These are phyloP conservation scores for Tapera naevia DNA, from an alignment of 2,797 vertebrate species.

Conservation along the genomic window DNA sequence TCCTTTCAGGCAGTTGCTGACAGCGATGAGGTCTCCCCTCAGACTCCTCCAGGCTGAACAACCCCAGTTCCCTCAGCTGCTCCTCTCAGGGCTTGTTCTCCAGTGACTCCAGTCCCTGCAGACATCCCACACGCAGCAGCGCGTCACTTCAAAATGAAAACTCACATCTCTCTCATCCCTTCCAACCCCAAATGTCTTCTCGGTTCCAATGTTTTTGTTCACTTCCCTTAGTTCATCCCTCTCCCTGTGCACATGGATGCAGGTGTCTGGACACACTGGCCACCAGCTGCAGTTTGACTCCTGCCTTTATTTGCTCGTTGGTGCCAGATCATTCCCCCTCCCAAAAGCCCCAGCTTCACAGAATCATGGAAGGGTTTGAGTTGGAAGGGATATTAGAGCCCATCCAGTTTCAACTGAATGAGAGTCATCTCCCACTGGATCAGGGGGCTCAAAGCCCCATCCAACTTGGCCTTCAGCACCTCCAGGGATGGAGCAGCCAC, in stretches of 20 bases:
- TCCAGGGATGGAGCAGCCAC: too few relatives aligned
- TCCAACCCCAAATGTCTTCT: neutral
- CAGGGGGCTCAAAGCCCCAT: too few relatives aligned
- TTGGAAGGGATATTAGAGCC: too few relatives aligned
- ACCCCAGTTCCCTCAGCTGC: too few relatives aligned
- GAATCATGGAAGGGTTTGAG: too few relatives aligned
- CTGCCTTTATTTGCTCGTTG: constrained; percentile 17
- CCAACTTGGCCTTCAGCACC: too few relatives aligned
- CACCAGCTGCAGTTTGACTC: constrained; percentile 25
- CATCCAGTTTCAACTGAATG: too few relatives aligned
- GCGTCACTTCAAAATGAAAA: rapidly evolving
- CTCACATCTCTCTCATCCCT: neutral
- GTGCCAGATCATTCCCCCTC: rapidly evolving
- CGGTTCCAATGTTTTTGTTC: neutral
- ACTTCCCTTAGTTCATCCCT: neutral
- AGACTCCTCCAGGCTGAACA: too few relatives aligned
- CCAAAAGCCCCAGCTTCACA: neutral
- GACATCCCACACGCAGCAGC: rapidly evolving
- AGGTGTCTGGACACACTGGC: neutral
- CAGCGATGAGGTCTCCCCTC: too few relatives aligned
- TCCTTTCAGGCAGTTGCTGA: too few relatives aligned
- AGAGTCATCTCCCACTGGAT: too few relatives aligned
- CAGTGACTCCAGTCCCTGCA: rapidly evolving
- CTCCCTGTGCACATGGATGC: neutral
- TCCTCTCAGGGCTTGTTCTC: too few relatives aligned